Base-by-base conservation (phyloP, 2,113 vertebrate genomes). In the Apaloderma vittatum region DNA sequence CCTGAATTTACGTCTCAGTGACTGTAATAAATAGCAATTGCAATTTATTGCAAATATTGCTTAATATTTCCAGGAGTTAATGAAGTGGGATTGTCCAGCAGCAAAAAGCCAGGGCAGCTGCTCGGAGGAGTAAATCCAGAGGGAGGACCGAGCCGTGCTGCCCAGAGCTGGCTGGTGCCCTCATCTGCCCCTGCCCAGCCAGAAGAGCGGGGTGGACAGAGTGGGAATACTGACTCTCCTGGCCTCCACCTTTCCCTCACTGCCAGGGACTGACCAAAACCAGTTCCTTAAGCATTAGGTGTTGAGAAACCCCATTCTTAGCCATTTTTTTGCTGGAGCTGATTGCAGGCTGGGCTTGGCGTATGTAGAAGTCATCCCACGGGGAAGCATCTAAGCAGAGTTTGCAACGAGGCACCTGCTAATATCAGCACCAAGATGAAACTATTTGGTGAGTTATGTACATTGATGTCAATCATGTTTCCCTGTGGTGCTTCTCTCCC, bases 51-150 rank as follows among this genome's bases (percentile, higher is more conserved):
- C 87, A 78, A 95, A 90, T 85, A 85, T 59, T 67, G 90, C 45
- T 78, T 74, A 8, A 2, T 81, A 85, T 92, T 97, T 93, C 90
- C 92, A 90, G 77, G 77, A 93, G 92, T 81, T 85, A 87, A 96
- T 93, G 90, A 92, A 85, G 74, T 2, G 4, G 34, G 84, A 94
- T 40, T 78, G 81, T 75, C 65, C 0, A 0, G 81, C 76, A 91
- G 73, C 73, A 72, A 78, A 85, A 91, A 82, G 57, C 70, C 52
- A n/a, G 48, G 58, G 66, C 61, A 94, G 73, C 57, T 78, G 76
- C 77, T 91, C 3, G 1, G 61, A 86, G 57, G 65, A 94, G 55
- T 65, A 92, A 88, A 40, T 71, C 48, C 51, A 6, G 3, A 8
- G 36, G 30, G 49, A 91, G 27, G 20, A 40, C 14, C 0, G 6